Evolutionary conservation across 2,113 vertebrate genomes (phyloP), one percentile per base, ranked within the genome.

Genomic region (Fregetta grallaria): DNA sequence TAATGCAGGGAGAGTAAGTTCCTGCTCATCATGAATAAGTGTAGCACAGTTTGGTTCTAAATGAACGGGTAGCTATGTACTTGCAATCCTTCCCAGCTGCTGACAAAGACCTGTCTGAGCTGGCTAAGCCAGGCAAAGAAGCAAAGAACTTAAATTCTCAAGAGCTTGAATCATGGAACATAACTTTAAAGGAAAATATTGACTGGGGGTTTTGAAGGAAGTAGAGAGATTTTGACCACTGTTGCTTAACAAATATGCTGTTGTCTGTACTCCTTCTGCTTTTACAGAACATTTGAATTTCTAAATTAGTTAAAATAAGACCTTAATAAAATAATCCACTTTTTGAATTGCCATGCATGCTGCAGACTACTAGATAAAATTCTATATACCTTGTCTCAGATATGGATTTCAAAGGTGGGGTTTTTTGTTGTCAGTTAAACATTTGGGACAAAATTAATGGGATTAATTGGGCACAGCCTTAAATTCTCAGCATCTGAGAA

Each of bases 41-140:
- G 21, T 56, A 44, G 45, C 70, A 75, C 36, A 42, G 40, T 53
- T 87, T 70, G 36, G 21, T 83, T 59, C 45, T 94, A 73, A 90
- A 86, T 63, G 53, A 92, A 25, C 86, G 55, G 47, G 55, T 86
- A 92, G 78, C 59, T 45, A 3, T n/a, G 27, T 73, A 26, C 6
- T 70, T 53, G n/a, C 91, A 83, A 7, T 88, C 40, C 50, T 77
- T 88, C 59, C 55, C 75, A 80, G 85, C 67, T 92, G 78, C 93
- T 90, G 94, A 95, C 75, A 90, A 86, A 92, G 88, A 83, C 90
- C 67, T 77, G 67, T 80, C 71, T 83, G 88, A 94, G 71, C 58
- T 96, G 88, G 47, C 92, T 67, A 72, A 93, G 26, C 32, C 67
- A 88, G 74, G 84, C 58, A 53, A 59, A 81, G 87, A 18, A 74